Evolutionary conservation across 2,888 invertebrate species (phyloP).

Genomic region (Amblyjoppa proteus): DNA sequence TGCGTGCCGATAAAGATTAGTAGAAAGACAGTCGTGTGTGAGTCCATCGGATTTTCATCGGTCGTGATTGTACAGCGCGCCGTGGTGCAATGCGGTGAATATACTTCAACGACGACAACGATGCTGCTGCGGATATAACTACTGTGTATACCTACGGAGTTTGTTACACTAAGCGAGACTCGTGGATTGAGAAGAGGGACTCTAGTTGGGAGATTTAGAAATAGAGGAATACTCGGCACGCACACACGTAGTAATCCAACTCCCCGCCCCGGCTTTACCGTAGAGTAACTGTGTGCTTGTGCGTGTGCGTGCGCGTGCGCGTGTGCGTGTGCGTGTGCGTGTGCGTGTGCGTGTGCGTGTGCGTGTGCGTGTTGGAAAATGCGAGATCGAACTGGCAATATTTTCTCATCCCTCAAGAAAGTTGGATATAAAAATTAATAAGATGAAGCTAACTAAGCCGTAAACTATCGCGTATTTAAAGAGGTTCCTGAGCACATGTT

Average conservation of each 20-base stretch:
- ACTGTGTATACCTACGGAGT: slow-evolving; percentile 16
- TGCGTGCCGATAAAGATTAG: slow-evolving; percentile 74
- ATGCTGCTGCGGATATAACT: slow-evolving; percentile 28
- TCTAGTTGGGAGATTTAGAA: slow-evolving; percentile 5
- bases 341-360: slow-evolving; percentile 13
- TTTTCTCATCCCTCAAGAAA: neutral
- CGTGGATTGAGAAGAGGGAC: neutral
- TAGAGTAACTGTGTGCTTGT: slow-evolving; percentile 12
- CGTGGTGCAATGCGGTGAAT: slow-evolving; percentile 67
- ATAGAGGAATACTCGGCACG: slow-evolving; percentile 39
- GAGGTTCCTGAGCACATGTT: too few species aligned
- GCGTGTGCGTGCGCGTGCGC: neutral
- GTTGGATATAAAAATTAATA: neutral
- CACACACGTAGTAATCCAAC: neutral
- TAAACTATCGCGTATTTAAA: neutral
- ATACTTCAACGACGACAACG: slow-evolving; percentile 51
- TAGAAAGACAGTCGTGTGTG: slow-evolving; percentile 61
- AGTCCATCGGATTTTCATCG: slow-evolving; percentile 68
- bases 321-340: slow-evolving; percentile 12
- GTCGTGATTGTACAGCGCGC: slow-evolving; percentile 55
- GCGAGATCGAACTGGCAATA: neutral
- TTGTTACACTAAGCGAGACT: slow-evolving; percentile 1
- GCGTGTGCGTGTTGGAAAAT: slow-evolving; percentile 4
- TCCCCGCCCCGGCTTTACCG: slow-evolving; percentile 10
- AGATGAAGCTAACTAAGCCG: neutral